A percentile compares a stretch with the other conserved stretches of the same genome.
Evolutionary conservation across 2,888 invertebrate genomes (phyloP).

Genomic region (Lithophane leautieri): DNA sequence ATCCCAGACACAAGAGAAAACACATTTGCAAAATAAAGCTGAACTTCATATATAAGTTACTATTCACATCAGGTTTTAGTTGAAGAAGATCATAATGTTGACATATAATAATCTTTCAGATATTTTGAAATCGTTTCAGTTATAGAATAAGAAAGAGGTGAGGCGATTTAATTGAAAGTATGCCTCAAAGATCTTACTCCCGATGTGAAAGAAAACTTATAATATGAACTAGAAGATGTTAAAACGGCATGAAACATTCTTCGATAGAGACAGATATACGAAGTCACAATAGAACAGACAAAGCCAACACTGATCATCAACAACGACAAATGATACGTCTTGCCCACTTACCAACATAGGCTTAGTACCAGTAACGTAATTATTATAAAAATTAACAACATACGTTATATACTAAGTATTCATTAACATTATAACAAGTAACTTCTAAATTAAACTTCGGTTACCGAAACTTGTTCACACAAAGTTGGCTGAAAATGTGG

Average conservation of each 20-base stretch:
- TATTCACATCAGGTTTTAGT: constrained; percentile 67
- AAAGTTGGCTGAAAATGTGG: constrained; percentile 90
- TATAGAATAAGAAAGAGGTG: neutral
- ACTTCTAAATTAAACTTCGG: constrained; percentile 86
- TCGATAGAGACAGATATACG: constrained; percentile 76
- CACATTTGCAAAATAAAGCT: constrained; percentile 81
- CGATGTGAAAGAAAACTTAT: constrained; percentile 74
- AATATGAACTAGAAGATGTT: constrained; percentile 71
- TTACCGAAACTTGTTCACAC: constrained; percentile 90
- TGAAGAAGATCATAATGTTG: neutral
- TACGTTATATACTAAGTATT: constrained; percentile 81
- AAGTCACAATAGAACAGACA: constrained; percentile 83
- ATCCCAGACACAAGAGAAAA: constrained; percentile 78
- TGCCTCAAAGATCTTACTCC: constrained; percentile 27
- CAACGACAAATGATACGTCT: constrained; percentile 78
- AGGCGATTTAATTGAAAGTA: neutral
- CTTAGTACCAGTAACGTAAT: constrained; percentile 79
- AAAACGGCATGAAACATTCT: constrained; percentile 75
- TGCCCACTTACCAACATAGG: constrained; percentile 86
- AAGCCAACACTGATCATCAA: constrained; percentile 84
- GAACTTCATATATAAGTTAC: constrained; percentile 66
- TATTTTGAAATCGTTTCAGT: too few relatives aligned
- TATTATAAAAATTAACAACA: constrained; percentile 78
- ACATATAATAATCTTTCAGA: too few relatives aligned
- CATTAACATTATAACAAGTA: constrained; percentile 83